Evolutionary conservation across 2,797 vertebrate genomes (phyloP).

Genomic region (Epinephelus coioides): DNA sequence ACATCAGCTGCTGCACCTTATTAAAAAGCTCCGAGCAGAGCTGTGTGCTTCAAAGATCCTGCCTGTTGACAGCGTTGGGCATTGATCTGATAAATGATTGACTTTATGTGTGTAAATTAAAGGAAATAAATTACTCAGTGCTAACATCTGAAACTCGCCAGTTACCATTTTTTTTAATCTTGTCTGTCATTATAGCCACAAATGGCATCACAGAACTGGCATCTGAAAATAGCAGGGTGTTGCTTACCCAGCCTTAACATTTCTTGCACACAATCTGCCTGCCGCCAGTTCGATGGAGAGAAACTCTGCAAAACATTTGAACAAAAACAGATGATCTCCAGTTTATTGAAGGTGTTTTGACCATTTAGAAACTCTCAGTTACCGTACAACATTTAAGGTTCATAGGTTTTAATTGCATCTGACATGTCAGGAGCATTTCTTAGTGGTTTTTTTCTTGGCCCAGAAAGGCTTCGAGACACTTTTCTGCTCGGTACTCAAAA

Average conservation of each 20-base stretch:
- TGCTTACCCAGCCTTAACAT: neutral
- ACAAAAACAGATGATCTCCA: neutral
- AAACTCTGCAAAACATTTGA: neutral
- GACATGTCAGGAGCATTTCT: neutral
- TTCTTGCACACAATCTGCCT: neutral
- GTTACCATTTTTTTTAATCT: neutral
- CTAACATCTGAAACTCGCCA: neutral
- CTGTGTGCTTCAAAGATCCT: neutral
- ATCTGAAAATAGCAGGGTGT: neutral
- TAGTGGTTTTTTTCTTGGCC: neutral
- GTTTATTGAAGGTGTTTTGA: neutral
- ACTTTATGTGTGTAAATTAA: neutral
- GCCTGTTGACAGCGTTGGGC: neutral
- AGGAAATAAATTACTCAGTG: neutral
- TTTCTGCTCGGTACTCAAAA: slow-evolving; percentile 17
- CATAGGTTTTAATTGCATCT: slow-evolving; percentile 10
- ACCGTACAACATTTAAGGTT: neutral
- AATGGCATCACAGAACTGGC: neutral
- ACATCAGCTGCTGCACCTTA: slow-evolving; percentile 1
- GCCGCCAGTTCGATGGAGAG: neutral
- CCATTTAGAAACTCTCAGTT: neutral
- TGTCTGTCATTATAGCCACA: slow-evolving; percentile 1
- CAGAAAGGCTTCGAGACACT: slow-evolving; percentile 24
- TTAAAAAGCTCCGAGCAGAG: slow-evolving; percentile 6
- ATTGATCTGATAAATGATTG: neutral